Evolutionary conservation across 2,888 invertebrate genomes (phyloP), one percentile per base, ranked within the genome.

Genomic region (Callyntrura sp.): DNA sequence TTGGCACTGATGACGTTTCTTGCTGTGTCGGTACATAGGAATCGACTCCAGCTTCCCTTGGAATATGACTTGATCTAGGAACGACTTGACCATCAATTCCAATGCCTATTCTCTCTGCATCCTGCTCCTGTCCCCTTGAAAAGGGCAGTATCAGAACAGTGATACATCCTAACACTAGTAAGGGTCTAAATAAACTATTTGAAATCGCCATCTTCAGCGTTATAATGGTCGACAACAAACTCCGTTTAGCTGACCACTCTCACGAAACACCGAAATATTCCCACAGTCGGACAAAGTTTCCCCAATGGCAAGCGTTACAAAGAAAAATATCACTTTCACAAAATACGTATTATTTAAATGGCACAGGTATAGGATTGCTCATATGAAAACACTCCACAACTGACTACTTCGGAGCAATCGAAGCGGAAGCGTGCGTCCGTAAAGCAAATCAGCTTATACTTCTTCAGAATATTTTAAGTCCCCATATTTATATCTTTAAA

Each of bases 401-500:
- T 28, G n/a, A n/a, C n/a, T 43, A 82, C 17, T 62, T 48, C 23
- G 48, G 25, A 60, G 48, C 45, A 78, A 48, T 45, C 65, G 65
- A 51, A 79, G 35, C 79, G 79, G 85, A 85, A 85, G 78, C 65
- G 76, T 78, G 28, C 45, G 17, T 28, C 43, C 35, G 35, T 55
- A 25, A 70, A 87, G 65, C 65, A 81, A 87, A 81, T 57, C 68
- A 43, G 55, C 57, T 65, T 81, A 68, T 87, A 81, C 43, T 70
- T 70, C 12, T 48, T 45, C 28, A 73, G 73, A 81, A 88, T 73
- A 70, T 57, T 45, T 17, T 28, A 82, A 9, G 60, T 23, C 48
- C 88, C 25, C 82, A 88, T 88, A 88, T 88, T 88, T 88, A 88
- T 88, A 88, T 55, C 81, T 88, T 88, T 82, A 1, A 81, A 45